A percentile compares a stretch with the other conserved stretches of the same genome.
phyloP scores from a whole-genome alignment of 2,113 vertebrate species.

The Syngnathus floridae region DNA sequence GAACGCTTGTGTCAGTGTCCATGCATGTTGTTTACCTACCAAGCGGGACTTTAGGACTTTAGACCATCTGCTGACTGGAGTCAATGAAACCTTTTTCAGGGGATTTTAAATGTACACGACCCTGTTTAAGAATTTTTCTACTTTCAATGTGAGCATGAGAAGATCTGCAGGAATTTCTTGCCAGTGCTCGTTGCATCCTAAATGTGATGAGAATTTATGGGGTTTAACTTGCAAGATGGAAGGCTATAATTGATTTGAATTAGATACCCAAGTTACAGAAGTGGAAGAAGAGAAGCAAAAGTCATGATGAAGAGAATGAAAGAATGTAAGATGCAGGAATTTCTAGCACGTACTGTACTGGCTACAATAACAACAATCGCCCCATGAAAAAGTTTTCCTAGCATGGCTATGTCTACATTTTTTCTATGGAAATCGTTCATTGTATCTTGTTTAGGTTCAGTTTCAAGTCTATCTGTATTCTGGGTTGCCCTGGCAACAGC shows the following conservation, averaged over 20 bases:
- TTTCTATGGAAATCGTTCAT: neutral
- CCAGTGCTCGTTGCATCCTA: neutral
- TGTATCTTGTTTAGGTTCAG: neutral
- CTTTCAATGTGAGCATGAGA: neutral
- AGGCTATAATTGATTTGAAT: too few species aligned
- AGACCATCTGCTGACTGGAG: neutral
- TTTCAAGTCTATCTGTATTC: neutral
- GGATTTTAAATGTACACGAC: neutral
- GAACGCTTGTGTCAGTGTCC: slow-evolving; percentile 4
- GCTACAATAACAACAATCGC: neutral
- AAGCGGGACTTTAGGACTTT: neutral
- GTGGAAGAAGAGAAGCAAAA: too few species aligned
- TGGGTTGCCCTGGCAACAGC: slow-evolving; percentile 1
- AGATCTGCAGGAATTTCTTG: too few species aligned
- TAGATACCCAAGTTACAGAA: too few species aligned
- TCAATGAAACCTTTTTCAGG: neutral
- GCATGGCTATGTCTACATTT: too few species aligned
- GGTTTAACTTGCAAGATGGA: neutral
- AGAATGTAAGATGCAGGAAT: neutral
- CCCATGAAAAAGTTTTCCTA: neutral
- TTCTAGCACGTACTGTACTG: neutral
- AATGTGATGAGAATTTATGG: neutral
- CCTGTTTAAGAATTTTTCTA: neutral
- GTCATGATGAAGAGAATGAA: too few species aligned
- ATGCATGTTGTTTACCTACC: neutral